Percentiles rank a stretch among this genome's conserved stretches.
phyloP scores from a whole-genome alignment of 2,797 vertebrate species.

The Basileuterus tristriatus region DNA sequence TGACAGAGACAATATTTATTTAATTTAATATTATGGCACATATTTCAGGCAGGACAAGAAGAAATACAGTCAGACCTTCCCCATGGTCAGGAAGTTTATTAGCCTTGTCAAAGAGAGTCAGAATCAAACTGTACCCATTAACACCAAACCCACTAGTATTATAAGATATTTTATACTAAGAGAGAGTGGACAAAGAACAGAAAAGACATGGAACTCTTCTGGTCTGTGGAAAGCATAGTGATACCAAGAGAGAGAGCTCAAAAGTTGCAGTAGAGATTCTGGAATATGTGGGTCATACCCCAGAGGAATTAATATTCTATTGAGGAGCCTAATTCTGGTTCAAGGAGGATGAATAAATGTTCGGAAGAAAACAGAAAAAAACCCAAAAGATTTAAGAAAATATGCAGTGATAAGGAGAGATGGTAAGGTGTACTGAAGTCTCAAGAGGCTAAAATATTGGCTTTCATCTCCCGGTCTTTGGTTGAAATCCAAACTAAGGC shows the following conservation, averaged over 20 bases:
- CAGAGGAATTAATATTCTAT: background rate
- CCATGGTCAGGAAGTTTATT: conserved; percentile 5
- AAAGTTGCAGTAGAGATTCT: background rate
- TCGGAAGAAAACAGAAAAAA: background rate
- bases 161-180: background rate
- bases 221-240: background rate
- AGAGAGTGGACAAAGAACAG: background rate
- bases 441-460: background rate
- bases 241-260: background rate
- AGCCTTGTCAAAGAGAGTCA: background rate
- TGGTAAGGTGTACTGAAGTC: background rate
- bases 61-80: conserved; percentile 13
- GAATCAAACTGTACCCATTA: background rate
- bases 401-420: background rate
- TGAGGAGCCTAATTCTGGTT: background rate
- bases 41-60: conserved; percentile 43
- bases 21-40: conserved; percentile 42
- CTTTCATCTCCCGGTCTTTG: background rate
- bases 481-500: background rate
- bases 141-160: background rate
- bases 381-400: fast-evolving
- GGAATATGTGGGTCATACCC: background rate
- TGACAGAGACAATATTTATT: conserved; percentile 51
- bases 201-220: background rate
- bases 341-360: background rate